Base-by-base conservation (phyloP, 2,888 invertebrate species). In the Parasteatoda lunata region DNA sequence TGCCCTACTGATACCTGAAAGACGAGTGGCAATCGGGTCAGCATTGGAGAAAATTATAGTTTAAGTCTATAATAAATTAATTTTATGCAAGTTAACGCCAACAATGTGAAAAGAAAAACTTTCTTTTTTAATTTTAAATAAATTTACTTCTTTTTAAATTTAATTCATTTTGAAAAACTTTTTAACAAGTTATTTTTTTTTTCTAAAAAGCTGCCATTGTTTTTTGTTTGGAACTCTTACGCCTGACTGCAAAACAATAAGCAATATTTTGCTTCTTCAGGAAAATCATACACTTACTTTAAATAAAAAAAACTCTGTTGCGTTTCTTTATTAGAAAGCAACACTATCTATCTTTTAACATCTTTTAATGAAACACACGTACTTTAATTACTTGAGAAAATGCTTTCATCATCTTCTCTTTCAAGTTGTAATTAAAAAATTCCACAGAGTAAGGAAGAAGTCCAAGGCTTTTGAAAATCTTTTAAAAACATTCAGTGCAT, bases 341-440 rank as follows among this genome's bases (percentile, higher is more conserved):
- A 59, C n/a, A 13, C 59, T 59, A 30, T 59, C 59, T 59, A 59
- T 13, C n/a, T 59, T n/a, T n/a, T n/a, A 7, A n/a, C 59, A 59
- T 59, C 9, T 59, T 82, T 72, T 65, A 70, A 70, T 54, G n/a
- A 45, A 11, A 77, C 64, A 70, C 30, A 45, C 51, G 48, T 49
- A 48, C 52, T 77, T 72, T 68, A 84, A 84, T 84, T 84, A 59
- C 71, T 64, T 30, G 45, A n/a, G 47, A 72, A 54, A 71, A 71
- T 45, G 51, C 65, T 52, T 71, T 77, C 72, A 52, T 68, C 51
- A 51, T 47, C 51, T 30, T 51, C 11, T 45, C 47, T 77, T 76
- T 84, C 65, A 77, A 83, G 77, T 77, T 66, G 66, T 77, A 84
- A 84, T 84, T 84, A 84, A 84, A 30, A 84, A 77, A 84, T 71